Conservation (phyloP, 2,797 vertebrate species). For the Silurus aristotelis region DNA sequence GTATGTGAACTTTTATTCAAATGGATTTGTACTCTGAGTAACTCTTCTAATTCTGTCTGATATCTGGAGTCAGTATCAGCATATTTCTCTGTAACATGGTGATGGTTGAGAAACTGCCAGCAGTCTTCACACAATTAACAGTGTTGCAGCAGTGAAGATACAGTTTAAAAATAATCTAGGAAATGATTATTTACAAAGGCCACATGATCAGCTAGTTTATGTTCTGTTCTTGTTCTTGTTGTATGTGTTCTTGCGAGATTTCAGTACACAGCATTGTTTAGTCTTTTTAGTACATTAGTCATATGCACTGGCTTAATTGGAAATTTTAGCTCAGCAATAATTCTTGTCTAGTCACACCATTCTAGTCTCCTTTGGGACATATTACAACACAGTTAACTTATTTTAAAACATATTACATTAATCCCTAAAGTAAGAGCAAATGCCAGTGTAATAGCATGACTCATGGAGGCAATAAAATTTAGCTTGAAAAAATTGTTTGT, state of each 20-base stretch:
- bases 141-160: neutral
- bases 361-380: too few relatives aligned
- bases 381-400: neutral
- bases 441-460: neutral
- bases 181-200: neutral
- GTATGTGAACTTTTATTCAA: conserved; percentile 51
- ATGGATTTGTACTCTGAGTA: neutral
- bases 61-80: neutral
- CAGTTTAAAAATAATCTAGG: neutral
- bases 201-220: neutral
- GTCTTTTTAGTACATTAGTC: neutral
- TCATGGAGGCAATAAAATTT: neutral
- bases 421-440: neutral
- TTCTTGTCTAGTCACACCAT: neutral
- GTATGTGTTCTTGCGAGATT: neutral
- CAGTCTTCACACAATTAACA: neutral
- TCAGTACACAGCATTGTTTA: neutral
- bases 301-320: neutral
- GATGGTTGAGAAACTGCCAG: neutral
- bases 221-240: neutral
- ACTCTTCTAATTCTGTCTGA: neutral
- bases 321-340: neutral
- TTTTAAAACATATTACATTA: neutral
- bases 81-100: neutral
- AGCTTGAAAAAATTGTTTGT: neutral